Base-by-base conservation (phyloP, 2,888 invertebrate species). In the Parthenolecanium corni region DNA sequence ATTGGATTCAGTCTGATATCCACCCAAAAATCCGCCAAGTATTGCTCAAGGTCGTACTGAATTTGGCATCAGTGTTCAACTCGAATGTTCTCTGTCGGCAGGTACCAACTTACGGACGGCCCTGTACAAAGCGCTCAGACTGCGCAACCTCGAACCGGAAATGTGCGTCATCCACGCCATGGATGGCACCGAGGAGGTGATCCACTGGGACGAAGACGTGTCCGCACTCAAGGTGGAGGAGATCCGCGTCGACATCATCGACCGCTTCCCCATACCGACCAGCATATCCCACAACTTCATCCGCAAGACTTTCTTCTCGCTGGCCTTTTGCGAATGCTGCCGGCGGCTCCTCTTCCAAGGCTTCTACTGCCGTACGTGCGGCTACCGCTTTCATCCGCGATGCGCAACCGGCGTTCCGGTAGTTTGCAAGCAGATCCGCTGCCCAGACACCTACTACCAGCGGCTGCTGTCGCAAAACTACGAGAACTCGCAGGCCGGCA, bases 281-380 rank as follows among this genome's bases (percentile, higher is more conserved):
- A 90, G 89, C 76, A 91, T 93, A 72, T 89, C 92, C 25, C 95
- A 96, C 76, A 93, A 93, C 78, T 94, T 91, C 75, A 90, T 88
- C 58, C 79, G 96, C 61, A 96, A 96, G 76, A 97, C 96, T 25
- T 97, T 95, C 77, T 95, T 97, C 77, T 89, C 94, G 36, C 76
- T 96, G 70, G 92, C 91, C 49, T 94, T 94, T 77, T 98, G 97
- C 77, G 96, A 97, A 77, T 90, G 88, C 74, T 98, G 97, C 75
- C 82, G 91, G 64, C 83, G 91, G 70, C 80, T 96, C 65, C 80
- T 96, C 66, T 94, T 96, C 77, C 90, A 91, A 97, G 81, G 97
- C 52, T 95, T 94, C 77, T 89, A 92, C 72, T 98, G 98, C 78
- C 86, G 93, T 73, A 93, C 94, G 67, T 98, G 98, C 76, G 93